Conservation (phyloP, 1,140 invertebrate genomes). For the Drosophila tristis region DNA sequence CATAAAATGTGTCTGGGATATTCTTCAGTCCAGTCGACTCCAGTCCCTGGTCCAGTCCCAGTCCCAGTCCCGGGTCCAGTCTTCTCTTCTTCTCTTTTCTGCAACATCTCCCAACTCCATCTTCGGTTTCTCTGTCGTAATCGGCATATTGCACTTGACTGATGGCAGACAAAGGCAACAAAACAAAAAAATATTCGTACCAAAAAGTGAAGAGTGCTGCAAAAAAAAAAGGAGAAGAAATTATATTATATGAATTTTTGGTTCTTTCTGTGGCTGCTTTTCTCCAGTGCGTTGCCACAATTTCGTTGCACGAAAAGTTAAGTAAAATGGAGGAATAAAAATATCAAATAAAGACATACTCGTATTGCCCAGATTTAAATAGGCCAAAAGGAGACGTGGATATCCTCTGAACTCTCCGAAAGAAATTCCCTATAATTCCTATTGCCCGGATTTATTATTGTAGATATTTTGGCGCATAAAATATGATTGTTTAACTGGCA, state of each 20-base stretch:
- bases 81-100: not conserved
- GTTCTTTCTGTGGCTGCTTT: too few relatives aligned
- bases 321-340: constrained; percentile 3
- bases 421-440: too few relatives aligned
- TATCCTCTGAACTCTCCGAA: too few relatives aligned
- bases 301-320: constrained; percentile 53
- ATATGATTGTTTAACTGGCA: too few relatives aligned
- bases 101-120: not conserved
- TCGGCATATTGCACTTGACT: constrained; percentile 37
- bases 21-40: not conserved
- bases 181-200: not conserved
- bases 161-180: constrained; percentile 2
- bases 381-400: too few relatives aligned
- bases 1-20: constrained; percentile 44
- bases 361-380: too few relatives aligned
- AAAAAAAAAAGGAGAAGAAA: not conserved
- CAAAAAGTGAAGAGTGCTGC: not conserved
- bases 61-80: not conserved
- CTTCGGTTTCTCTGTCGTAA: constrained; percentile 13
- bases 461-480: too few relatives aligned
- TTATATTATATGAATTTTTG: not conserved
- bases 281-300: constrained; percentile 18
- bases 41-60: not conserved
- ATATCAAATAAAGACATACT: too few relatives aligned
- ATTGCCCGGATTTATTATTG: too few relatives aligned